Evolutionary conservation across 2,888 invertebrate genomes (phyloP).

Genomic region (Dryobotodes eremita): DNA sequence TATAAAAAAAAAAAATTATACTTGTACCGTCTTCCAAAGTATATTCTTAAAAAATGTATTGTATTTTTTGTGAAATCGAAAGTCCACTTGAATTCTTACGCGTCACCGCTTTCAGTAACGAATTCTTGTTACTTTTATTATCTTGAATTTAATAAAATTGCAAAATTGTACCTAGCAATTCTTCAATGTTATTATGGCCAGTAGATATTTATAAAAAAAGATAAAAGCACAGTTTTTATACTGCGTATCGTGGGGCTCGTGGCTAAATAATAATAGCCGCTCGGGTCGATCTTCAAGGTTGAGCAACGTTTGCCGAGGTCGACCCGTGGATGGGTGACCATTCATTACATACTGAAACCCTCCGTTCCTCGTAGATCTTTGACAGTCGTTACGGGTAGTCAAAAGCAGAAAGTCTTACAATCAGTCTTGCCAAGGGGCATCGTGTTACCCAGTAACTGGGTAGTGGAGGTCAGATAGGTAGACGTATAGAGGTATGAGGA

Average conservation of each 20-base stretch:
- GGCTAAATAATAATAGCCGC: not conserved
- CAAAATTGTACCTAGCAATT: slow-evolving; percentile 7
- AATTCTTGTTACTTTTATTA: slow-evolving; percentile 4
- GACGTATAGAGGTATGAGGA: too few relatives aligned
- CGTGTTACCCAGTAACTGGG: not conserved
- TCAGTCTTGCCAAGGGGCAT: not conserved
- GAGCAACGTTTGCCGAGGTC: not conserved
- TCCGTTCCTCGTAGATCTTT: not conserved
- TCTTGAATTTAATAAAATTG: slow-evolving; percentile 16
- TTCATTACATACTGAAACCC: too few relatives aligned
- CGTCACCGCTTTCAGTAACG: not conserved
- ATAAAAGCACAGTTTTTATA: not conserved
- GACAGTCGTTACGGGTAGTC: not conserved
- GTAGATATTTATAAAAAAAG: not conserved
- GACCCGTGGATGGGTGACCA: not conserved
- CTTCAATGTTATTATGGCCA: not conserved
- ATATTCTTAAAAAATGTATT: slow-evolving; percentile 2
- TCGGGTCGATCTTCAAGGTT: not conserved
- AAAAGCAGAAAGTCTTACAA: not conserved
- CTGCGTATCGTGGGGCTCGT: too few relatives aligned
- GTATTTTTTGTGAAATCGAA: slow-evolving; percentile 27
- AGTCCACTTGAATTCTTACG: slow-evolving; percentile 13
- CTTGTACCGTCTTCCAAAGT: slow-evolving; percentile 8
- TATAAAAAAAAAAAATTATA: too few relatives aligned
- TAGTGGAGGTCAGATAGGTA: not conserved